Conservation (phyloP, 2,888 invertebrate genomes). For the Amiota minor region DNA sequence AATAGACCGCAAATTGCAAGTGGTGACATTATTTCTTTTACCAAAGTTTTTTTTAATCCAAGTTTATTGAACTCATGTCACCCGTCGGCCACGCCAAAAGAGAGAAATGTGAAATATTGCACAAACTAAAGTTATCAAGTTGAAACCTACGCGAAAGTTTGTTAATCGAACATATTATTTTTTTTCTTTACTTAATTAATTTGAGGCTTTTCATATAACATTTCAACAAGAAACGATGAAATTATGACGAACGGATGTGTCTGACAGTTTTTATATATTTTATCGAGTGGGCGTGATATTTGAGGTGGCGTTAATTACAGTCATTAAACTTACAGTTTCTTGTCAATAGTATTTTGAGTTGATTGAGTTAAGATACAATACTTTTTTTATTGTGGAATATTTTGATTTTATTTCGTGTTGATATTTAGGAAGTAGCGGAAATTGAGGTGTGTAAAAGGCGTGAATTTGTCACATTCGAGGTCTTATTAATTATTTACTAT, state of each 20-base stretch:
- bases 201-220: slow-evolving; percentile 5
- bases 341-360: not conserved
- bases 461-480: too few species aligned
- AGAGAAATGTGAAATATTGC: slow-evolving; percentile 11
- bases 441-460: not conserved
- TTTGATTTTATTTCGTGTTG: not conserved
- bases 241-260: slow-evolving; percentile 61
- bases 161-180: not conserved
- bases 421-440: not conserved
- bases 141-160: slow-evolving; percentile 9
- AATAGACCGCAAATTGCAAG: not conserved
- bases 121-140: not conserved
- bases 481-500: too few species aligned
- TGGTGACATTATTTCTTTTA: not conserved
- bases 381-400: not conserved
- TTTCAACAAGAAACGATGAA: not conserved
- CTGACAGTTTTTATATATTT: slow-evolving; percentile 43
- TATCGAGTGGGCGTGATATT: slow-evolving; percentile 45
- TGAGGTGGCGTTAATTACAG: slow-evolving; percentile 57
- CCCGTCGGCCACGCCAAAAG: not conserved
- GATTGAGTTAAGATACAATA: slow-evolving; percentile 2
- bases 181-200: slow-evolving; percentile 20
- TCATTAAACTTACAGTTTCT: slow-evolving; percentile 48
- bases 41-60: not conserved
- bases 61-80: not conserved